A percentile compares a stretch with the other conserved stretches of the same genome.
These are phyloP conservation scores for Nibea coibor DNA, from an alignment of 2,113 vertebrate species.

Conservation along the genomic window DNA sequence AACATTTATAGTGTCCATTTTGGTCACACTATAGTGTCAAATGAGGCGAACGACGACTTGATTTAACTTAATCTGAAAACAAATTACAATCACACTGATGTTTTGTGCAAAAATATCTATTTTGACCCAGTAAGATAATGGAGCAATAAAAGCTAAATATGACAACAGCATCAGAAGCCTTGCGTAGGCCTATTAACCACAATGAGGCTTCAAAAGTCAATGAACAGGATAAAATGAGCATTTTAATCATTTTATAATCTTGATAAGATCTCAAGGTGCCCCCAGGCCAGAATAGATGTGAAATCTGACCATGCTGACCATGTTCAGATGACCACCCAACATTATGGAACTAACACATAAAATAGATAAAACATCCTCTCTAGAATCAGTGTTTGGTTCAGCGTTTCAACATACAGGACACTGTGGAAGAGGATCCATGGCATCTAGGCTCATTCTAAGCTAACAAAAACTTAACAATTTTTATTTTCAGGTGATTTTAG, in stretches of 20 bases:
- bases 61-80: not conserved
- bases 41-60: not conserved
- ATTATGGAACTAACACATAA: no score
- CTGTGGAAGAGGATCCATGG: no score
- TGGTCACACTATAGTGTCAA: no score
- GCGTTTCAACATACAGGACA: no score
- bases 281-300: not conserved
- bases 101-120: not conserved
- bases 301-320: not conserved
- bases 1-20: no score
- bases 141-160: not conserved
- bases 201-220: not conserved
- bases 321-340: not conserved
- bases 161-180: not conserved
- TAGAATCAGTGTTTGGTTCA: no score
- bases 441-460: no score
- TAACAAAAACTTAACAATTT: no score
- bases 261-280: not conserved
- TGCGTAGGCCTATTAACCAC: not conserved
- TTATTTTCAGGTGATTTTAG: no score
- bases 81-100: not conserved
- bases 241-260: conserved; percentile 1
- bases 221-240: not conserved
- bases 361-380: no score
- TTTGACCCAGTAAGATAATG: not conserved